phyloP scores from a whole-genome alignment of 2,797 vertebrate species.

The Glossophaga mutica region DNA sequence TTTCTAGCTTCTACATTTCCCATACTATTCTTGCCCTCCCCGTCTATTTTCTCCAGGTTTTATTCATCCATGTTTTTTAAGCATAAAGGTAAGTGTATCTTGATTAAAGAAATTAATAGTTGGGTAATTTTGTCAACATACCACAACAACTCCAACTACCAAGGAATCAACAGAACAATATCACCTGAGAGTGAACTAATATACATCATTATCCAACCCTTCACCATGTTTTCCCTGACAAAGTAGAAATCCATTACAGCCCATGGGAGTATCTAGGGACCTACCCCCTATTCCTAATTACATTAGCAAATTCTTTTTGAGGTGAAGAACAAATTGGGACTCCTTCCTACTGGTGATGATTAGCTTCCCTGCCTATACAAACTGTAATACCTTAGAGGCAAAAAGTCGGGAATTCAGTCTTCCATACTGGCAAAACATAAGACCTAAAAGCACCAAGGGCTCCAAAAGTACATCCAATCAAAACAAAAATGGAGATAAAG shows the following conservation, averaged over 20 bases:
- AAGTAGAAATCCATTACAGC: not conserved
- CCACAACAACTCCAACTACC: not conserved
- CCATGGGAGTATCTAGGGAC: not conserved
- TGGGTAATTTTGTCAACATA: slow-evolving; percentile 1
- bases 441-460: not conserved
- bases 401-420: not conserved
- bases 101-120: not conserved
- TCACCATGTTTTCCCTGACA: not conserved
- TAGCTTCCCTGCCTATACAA: slow-evolving; percentile 5
- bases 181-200: not conserved
- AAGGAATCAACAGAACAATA: slow-evolving; percentile 7
- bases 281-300: not conserved
- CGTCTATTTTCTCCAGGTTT: slow-evolving; percentile 21
- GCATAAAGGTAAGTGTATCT: not conserved
- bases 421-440: not conserved
- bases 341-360: not conserved
- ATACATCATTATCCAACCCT: not conserved
- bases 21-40: too few relatives aligned
- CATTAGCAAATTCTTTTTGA: not conserved
- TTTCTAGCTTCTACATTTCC: too few relatives aligned
- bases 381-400: slow-evolving; percentile 26
- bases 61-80: not conserved
- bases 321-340: not conserved
- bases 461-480: slow-evolving; percentile 1
- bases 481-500: not conserved